Evolutionary conservation across 2,797 vertebrate species (phyloP), one percentile per base, ranked within the genome.

Genomic region (Notoglanidium macrostoma): DNA sequence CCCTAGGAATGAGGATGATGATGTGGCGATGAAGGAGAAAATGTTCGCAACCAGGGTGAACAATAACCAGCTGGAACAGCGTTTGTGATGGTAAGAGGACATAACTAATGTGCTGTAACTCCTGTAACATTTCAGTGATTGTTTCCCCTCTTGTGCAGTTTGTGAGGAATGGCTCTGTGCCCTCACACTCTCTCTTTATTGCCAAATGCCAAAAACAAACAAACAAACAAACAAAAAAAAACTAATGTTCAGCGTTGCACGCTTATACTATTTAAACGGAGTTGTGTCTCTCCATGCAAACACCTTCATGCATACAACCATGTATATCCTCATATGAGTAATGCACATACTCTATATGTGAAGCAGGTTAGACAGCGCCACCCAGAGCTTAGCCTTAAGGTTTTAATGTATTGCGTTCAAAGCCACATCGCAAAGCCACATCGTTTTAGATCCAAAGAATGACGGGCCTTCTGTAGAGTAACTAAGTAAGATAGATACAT

Each of bases 1-100:
- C 84, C 61, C 23, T 59, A 86, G 84, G 90, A 91, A 90, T 89
- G 86, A 90, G 87, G 89, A 89, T 88, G 90, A 90, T 91, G 90
- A 91, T 91, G 90, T 91, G 90, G 90, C 90, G 70, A 80, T 88
- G 87, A 90, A 86, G 59, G 51, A 76, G 59, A 35, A 40, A n/a
- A 59, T 23, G 46, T 32, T 70, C 54, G 26, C 87, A 49, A 51
- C 61, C 2, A 40, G 70, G 46, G 44, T 32, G 70, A 63, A 55
- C n/a, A 68, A 46, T 14, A 29, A 49, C 29, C 55, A 51, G 21
- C 57, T 49, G 32, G 46, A 83, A 0, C 26, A 44, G 35, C 59
- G 21, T 65, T 55, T 19, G 35, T 35, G 3, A 83, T 86, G 87
- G 87, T 88, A 88, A 88, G 87, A 81, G 23, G 19, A 77, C 23